Conservation (phyloP, 2,113 vertebrate genomes). For the Mungos mungo region DNA sequence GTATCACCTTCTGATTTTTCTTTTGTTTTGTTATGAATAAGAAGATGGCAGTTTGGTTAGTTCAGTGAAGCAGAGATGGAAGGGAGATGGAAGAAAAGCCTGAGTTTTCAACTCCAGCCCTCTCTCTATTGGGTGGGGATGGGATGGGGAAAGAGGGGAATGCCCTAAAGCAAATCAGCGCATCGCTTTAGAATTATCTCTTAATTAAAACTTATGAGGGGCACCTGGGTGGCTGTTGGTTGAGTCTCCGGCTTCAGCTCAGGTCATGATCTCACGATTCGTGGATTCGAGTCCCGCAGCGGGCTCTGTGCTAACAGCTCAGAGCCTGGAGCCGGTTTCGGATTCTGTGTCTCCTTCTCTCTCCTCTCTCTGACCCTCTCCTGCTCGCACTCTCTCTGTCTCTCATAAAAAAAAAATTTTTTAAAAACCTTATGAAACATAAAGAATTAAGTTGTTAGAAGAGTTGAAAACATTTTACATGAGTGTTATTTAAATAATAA, state of each 20-base stretch:
- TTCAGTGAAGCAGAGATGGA: background rate
- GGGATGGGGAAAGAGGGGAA: too few species aligned
- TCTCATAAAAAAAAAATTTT: background rate
- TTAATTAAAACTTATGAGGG: background rate
- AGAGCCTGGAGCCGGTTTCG: too few species aligned
- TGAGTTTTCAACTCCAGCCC: background rate
- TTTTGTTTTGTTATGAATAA: background rate
- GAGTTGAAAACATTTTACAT: background rate
- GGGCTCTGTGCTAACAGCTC: too few species aligned
- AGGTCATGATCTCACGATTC: too few species aligned
- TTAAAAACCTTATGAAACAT: background rate
- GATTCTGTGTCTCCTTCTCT: too few species aligned
- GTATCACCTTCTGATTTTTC: background rate
- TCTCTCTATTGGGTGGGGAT: background rate
- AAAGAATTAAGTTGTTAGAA: slow-evolving; percentile 24
- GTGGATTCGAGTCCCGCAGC: too few species aligned
- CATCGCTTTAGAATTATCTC: background rate
- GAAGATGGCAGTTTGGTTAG: background rate
- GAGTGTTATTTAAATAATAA: slow-evolving; percentile 25
- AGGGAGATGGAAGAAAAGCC: background rate
- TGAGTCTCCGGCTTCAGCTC: too few species aligned
- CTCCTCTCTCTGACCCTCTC: too few species aligned
- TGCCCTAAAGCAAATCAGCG: background rate
- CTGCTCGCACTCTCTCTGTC: too few species aligned
- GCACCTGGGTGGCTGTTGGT: too few species aligned